Evolutionary conservation across 2,797 vertebrate species (phyloP), one percentile per base, ranked within the genome.

Genomic region (Nyctalus aviator): DNA sequence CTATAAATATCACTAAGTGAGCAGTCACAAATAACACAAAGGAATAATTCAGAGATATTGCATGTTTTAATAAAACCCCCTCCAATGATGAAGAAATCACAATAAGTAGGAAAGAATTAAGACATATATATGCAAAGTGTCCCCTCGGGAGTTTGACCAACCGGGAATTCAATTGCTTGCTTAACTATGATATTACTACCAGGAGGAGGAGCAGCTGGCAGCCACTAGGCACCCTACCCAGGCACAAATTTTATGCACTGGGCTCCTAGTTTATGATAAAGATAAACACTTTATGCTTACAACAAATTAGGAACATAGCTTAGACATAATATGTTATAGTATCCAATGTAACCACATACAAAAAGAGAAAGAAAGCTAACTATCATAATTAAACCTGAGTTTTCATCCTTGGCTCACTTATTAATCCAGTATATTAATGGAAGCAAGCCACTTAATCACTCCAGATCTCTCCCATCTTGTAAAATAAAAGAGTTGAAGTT

Each of bases 1-100:
- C 12, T 91, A 27, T 17, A 89, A 44, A 71, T 30, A 59, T 44
- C 57, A 92, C 62, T 68, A 81, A 81, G 11, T 59, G 11, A 90
- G 20, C 66, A 77, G 53, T 50, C 14, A 93, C 7, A 90, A 81
- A 76, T 81, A 79, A 93, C 72, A 84, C 46, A 73, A 68, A 84
- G 27, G 48, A 78, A 59, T 37, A 41, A 73, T 73, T 81, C 7
- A 27, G 59, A 68, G 25, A 59, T 59, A 89, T 59, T 53, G 27
- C 25, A 37, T 25, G 25, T 90, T 95, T 81, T 88, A 88, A 72
- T 59, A 30, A 88, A 94, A 85, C 30, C 53, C 50, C 71, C 53
- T 62, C 35, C 41, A 66, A 64, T 62, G 48, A 81, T 64, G 17
- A 77, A 78, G 69, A 92, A 88, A 76, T 75, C 46, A 71, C 12